Conservation (phyloP, 2,888 invertebrate genomes). For the Ophion costatus region DNA sequence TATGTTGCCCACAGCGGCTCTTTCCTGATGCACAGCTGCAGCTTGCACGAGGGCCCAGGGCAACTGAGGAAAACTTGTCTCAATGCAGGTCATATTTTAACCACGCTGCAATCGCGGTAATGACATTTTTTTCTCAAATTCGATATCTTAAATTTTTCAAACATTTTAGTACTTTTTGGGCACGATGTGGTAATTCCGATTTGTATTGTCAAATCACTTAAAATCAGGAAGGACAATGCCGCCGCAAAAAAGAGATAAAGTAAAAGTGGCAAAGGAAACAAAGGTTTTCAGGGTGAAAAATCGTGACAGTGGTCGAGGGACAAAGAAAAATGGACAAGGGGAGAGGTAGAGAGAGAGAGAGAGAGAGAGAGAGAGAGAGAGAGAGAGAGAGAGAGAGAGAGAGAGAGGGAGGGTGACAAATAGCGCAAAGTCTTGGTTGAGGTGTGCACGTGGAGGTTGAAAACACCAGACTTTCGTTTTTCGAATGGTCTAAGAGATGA, state of each 20-base stretch:
- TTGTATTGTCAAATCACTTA: slow-evolving; percentile 2
- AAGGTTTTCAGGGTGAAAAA: slow-evolving; percentile 28
- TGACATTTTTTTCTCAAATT: too few species aligned
- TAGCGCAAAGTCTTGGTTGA: slow-evolving; percentile 33
- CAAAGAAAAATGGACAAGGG: not conserved
- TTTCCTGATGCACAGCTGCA: too few species aligned
- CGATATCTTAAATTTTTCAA: too few species aligned
- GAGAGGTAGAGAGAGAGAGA: too few species aligned
- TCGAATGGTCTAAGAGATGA: not conserved
- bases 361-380: too few species aligned
- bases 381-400: not conserved
- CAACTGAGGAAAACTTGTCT: too few species aligned
- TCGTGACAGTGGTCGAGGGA: slow-evolving; percentile 42
- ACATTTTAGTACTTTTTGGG: too few species aligned
- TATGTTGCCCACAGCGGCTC: too few species aligned
- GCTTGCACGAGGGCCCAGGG: too few species aligned
- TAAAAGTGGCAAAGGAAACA: slow-evolving; percentile 1
- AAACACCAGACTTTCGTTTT: slow-evolving; percentile 3
- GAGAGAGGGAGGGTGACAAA: slow-evolving; percentile 44
- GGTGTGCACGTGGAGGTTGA: slow-evolving; percentile 2
- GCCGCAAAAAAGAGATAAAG: slow-evolving; percentile 21
- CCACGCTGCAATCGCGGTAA: too few species aligned
- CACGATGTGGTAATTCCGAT: slow-evolving; percentile 1
- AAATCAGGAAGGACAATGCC: slow-evolving; percentile 2
- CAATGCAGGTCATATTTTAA: too few species aligned